Base-by-base conservation (phyloP, 2,797 vertebrate genomes). In the Antennarius maculatus region DNA sequence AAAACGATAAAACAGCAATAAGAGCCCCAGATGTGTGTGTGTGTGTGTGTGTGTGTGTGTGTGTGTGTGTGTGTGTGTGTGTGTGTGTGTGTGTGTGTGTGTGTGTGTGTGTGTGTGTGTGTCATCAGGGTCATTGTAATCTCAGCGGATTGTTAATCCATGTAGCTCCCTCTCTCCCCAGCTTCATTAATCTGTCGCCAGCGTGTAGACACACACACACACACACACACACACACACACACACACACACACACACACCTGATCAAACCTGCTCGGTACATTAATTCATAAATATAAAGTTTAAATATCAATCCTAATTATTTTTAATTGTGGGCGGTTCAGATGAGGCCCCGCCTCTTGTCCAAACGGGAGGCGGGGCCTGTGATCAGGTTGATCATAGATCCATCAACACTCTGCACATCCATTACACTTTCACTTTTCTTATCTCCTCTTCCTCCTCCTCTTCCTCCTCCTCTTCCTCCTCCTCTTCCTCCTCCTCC, bases 81-180 rank as follows among this genome's bases (percentile, higher is more conserved):
- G 23, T 23, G 23, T 23, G 23, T 23, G 23, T 23, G 23, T 23
- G 23, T 23, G 23, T 23, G 23, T 23, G 23, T 23, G 23, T 23
- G 23, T 23, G 23, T 23, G 23, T 31, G 51, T 59, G 34, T 28
- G 71, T 66, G 57, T 51, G 37, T 53, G 54, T 53, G 14, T 65
- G 41, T 66, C 67, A 54, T 76, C 41, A 17, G 76, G 65, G 76
- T 82, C 18, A 62, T 39, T 18, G 52, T 83, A 76, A 81, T 88
- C 85, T 89, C 88, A 66, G 48, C 69, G 81, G 80, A 82, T 85
- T 86, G 71, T 73, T 88, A 87, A 87, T 89, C 84, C 82, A 86
- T 46, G 71, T 49, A 66, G 63, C 72, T 81, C 73, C 82, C 76
- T 82, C 69, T 75, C 61, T 87, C 83, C 84, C 86, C 63, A 73